These are phyloP conservation scores for Drosophila greeni DNA, from an alignment of 2,888 invertebrate genomes.

Conservation along the genomic window DNA sequence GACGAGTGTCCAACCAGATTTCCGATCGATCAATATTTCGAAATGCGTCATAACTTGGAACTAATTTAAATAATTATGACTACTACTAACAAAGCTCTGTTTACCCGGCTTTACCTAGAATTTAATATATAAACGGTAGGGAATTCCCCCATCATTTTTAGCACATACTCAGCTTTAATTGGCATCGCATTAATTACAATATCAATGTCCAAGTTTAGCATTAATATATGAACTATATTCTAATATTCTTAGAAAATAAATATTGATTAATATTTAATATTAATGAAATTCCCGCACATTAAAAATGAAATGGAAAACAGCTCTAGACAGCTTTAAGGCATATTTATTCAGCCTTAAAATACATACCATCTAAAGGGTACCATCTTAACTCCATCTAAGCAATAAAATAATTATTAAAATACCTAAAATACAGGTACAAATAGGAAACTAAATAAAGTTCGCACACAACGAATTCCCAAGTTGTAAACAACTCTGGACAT, in stretches of 20 bases:
- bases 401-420: background rate
- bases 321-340: background rate
- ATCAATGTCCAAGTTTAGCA: background rate
- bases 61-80: constrained; percentile 22
- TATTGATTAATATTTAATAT: background rate
- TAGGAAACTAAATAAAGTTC: constrained; percentile 4
- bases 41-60: constrained; percentile 12
- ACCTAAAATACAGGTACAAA: background rate
- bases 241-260: background rate
- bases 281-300: background rate
- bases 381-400: background rate
- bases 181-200: too few relatives aligned
- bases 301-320: background rate
- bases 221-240: too few relatives aligned
- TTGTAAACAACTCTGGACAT: background rate
- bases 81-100: background rate
- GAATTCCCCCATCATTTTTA: constrained; percentile 1
- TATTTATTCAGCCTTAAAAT: background rate
- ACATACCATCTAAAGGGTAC: background rate
- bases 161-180: background rate
- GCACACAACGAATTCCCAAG: background rate
- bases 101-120: background rate
- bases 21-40: background rate
- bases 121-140: background rate
- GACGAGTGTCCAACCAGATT: background rate